These are phyloP conservation scores for Peucedramus taeniatus DNA, from an alignment of 2,113 vertebrate species.

Conservation along the genomic window DNA sequence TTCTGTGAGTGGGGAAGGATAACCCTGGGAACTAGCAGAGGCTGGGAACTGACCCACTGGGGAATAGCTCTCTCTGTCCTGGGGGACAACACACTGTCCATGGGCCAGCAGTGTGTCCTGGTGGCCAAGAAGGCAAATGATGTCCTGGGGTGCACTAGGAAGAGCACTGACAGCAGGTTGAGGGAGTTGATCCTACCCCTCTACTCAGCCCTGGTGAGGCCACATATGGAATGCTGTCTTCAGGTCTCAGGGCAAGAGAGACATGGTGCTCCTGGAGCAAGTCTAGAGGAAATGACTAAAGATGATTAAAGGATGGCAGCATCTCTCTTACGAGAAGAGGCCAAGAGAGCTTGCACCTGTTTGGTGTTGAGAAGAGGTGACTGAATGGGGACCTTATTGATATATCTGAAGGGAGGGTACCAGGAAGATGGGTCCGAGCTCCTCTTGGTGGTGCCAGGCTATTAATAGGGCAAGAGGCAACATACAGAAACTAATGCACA, in stretches of 20 bases:
- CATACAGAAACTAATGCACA: neutral
- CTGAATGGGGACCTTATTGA: neutral
- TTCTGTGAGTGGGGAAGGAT: neutral
- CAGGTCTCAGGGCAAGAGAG: neutral
- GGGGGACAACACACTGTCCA: neutral
- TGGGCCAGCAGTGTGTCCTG: neutral
- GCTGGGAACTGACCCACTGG: neutral
- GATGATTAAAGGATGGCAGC: neutral
- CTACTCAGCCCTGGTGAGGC: neutral
- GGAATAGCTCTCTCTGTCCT: neutral
- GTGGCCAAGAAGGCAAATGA: neutral
- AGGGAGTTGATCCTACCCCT: neutral
- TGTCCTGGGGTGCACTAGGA: neutral
- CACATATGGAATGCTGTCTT: neutral
- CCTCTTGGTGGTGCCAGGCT: neutral
- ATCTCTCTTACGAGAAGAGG: neutral
- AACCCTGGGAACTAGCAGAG: neutral
- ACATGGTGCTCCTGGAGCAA: neutral
- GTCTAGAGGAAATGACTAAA: neutral
- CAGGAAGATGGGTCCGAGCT: neutral
- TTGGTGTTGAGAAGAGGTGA: neutral
- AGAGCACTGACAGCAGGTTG: neutral
- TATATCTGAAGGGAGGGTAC: neutral
- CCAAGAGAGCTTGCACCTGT: neutral
- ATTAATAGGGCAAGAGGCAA: neutral